Evolutionary conservation across 1,140 invertebrate genomes (phyloP), one percentile per base, ranked within the genome.

Genomic region (Pseudoatta argentina): DNA sequence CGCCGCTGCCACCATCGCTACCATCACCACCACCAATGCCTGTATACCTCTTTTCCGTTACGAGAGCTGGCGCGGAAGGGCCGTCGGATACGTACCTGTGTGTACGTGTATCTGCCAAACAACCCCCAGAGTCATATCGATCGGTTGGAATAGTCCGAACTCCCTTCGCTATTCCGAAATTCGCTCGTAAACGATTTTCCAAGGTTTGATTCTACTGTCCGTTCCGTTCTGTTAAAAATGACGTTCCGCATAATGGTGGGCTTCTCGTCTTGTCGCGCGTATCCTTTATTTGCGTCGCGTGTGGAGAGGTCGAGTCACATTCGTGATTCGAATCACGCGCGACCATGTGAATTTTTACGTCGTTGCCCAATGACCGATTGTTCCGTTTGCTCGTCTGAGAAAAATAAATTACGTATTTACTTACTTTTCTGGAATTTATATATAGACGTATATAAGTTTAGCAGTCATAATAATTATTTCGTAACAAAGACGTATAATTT

Each of bases 111-210:
- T 90, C 87, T 64, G 88, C 88, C 88, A 92, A 92, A 91, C 88
- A 92, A 92, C 90, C 90, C 92, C 87, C 78, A 39, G 82, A 92
- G 85, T 94, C 92, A 92, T 94, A 94, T 94, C 93, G 93, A 94
- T 92, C 93, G 86, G 90, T 79, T 48, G 51, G 81, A 87, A 87
- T 67, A 14, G 69, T 87, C 83, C 88, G 86, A 90, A 91, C 87
- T 87, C 90, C 87, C 90, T 91, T 85, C 86, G 64, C 83, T 79
- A 88, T 75, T 63, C 66, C 87, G 59, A 86, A 90, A 88, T 72
- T 67, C 89, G 83, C 83, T 67, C 83, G 73, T 88, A 76, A 61
- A 71, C 87, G 69, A 83, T 87, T 88, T 90, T 82, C 86, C 77
- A 48, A 86, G n/a, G 59, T 78, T 85, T 72, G 59, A 73, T 66